Base-by-base conservation (phyloP, 2,888 invertebrate species). In the Phaonia tiefii region DNA sequence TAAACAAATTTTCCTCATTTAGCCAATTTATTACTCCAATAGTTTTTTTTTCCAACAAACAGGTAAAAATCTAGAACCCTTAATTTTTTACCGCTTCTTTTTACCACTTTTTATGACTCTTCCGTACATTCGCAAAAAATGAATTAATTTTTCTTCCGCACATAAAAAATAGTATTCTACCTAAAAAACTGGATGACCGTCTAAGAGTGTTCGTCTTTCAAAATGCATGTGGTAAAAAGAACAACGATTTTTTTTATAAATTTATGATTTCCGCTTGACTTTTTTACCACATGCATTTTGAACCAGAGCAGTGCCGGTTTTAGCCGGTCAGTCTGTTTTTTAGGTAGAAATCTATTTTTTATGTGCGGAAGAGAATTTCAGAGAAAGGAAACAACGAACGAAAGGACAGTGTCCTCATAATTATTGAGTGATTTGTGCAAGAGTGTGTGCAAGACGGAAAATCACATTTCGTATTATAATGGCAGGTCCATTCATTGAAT, bases 201-300 rank as follows among this genome's bases (percentile, higher is more conserved):
- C n/a, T n/a, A n/a, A n/a, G n/a, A n/a, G n/a, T n/a, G n/a, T n/a
- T n/a, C n/a, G n/a, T n/a, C n/a, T n/a, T n/a, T n/a, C n/a, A n/a
- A n/a, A n/a, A n/a, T n/a, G n/a, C n/a, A n/a, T n/a, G n/a, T n/a
- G n/a, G n/a, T n/a, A n/a, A n/a, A n/a, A n/a, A n/a, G n/a, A n/a
- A n/a, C n/a, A n/a, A n/a, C n/a, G 49, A 60, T 67, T 73, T 44
- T 31, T 17, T 44, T 51, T 11, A 54, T 1, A 37, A 42, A 60
- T 72, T 79, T 79, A 79, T 67, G 65, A 67, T 49, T 67, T 54
- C 56, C 49, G 8, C 39, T 73, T 65, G 25, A n/a, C 44, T 79
- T 79, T 69, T 63, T 69, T 73, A 69, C 67, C 78, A 54, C 73
- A 69, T 54, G 58, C 54, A 63, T 26, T 54, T 51, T 22, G 39